Percentiles rank a stretch among this genome's conserved stretches.
phyloP scores from a whole-genome alignment of 1,140 invertebrate species.

The Holotrichia oblita region DNA sequence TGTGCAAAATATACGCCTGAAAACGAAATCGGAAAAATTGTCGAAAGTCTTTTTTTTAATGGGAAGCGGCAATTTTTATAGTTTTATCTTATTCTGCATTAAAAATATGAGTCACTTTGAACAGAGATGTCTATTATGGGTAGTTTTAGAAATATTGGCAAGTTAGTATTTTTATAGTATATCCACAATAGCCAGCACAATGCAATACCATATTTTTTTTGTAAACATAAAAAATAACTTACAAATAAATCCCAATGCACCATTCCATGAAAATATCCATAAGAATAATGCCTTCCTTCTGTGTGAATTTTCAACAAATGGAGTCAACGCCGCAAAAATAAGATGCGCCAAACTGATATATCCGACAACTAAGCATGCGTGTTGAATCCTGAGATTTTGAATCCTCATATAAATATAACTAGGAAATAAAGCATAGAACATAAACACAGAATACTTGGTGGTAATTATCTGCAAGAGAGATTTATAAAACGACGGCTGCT shows the following conservation, averaged over 20 bases:
- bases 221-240: conserved; percentile 30
- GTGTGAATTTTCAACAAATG: neutral
- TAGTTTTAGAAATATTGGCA: too few species aligned
- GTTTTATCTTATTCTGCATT: too few species aligned
- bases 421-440: conserved; percentile 54
- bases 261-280: conserved; percentile 42
- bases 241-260: conserved; percentile 41
- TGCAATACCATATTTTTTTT: too few species aligned
- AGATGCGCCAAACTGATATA: conserved; percentile 25
- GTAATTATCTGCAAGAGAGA: conserved; percentile 54
- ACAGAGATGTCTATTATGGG: too few species aligned
- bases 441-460: conserved; percentile 54
- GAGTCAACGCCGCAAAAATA: neutral
- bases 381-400: conserved; percentile 40
- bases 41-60: too few species aligned
- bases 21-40: too few species aligned
- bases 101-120: too few species aligned
- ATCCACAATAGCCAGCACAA: neutral
- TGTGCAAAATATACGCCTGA: too few species aligned
- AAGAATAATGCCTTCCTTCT: conserved; percentile 36
- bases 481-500: conserved; percentile 56
- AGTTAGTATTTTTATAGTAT: too few species aligned
- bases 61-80: too few species aligned
- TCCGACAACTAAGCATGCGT: conserved; percentile 40
- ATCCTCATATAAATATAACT: conserved; percentile 50